phyloP scores from a whole-genome alignment of 2,797 vertebrate genomes.

The Siniperca obscura region DNA sequence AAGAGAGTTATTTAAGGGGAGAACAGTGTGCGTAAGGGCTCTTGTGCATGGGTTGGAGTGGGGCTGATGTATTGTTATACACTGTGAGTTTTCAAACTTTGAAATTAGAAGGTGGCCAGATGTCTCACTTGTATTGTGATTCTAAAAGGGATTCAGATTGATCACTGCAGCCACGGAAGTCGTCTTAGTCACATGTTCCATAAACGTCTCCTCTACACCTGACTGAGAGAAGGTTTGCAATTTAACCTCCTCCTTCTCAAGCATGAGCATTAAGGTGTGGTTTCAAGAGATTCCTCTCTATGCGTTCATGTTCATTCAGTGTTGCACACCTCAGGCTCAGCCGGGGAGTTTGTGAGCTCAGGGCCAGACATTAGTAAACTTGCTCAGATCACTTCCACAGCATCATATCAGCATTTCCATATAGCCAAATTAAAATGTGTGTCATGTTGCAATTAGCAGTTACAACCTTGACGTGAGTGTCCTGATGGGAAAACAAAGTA shows the following conservation, averaged over 20 bases:
- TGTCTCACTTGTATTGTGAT: not conserved
- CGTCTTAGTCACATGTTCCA: not conserved
- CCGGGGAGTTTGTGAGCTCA: not conserved
- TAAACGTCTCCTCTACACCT: not conserved
- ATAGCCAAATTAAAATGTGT: not conserved
- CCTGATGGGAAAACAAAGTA: too few relatives aligned
- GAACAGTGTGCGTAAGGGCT: not conserved
- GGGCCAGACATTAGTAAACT: not conserved
- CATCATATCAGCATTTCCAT: not conserved
- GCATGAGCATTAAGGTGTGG: not conserved
- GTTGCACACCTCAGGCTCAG: not conserved
- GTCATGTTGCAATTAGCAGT: not conserved
- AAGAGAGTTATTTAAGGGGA: conserved; percentile 43
- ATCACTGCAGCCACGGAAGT: too few relatives aligned
- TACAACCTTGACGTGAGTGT: too few relatives aligned
- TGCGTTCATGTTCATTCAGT: not conserved
- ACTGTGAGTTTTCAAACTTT: conserved; percentile 32
- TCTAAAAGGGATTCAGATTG: not conserved
- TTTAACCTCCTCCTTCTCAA: not conserved
- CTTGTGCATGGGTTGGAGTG: not conserved
- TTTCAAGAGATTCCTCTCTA: not conserved
- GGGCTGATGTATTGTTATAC: conserved; percentile 8
- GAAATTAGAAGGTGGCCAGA: not conserved
- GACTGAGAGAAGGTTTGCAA: not conserved
- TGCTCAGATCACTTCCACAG: not conserved